These are phyloP conservation scores for Toxotes chatareus DNA, from an alignment of 2,113 vertebrate species.

Conservation along the genomic window DNA sequence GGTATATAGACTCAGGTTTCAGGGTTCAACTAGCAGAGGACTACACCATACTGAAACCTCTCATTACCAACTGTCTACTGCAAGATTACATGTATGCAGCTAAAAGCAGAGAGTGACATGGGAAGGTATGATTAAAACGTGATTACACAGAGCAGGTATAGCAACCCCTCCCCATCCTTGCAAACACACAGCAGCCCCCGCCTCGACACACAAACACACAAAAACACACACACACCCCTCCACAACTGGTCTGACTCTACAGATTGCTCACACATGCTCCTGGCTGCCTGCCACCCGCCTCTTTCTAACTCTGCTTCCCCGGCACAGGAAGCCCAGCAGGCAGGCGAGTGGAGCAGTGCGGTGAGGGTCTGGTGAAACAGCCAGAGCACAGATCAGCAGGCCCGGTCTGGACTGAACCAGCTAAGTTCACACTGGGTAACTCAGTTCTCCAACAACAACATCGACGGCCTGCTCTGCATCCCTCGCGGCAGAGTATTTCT, in stretches of 20 bases:
- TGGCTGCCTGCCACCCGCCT: slow-evolving; percentile 66
- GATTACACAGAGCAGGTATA: slow-evolving; percentile 64
- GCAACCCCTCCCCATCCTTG: slow-evolving; percentile 6
- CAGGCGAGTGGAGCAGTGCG: slow-evolving; percentile 38
- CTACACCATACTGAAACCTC: slow-evolving; percentile 32
- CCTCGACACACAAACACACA: slow-evolving; percentile 20
- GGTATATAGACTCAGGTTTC: not conserved
- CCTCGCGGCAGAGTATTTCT: not conserved
- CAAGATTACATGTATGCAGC: slow-evolving; percentile 43
- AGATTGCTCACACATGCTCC: slow-evolving; percentile 79
- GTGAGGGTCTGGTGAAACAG: slow-evolving; percentile 39
- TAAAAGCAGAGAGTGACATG: slow-evolving; percentile 41
- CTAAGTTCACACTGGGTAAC: slow-evolving; percentile 42
- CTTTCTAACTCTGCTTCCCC: slow-evolving; percentile 37
- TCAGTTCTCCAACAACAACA: slow-evolving; percentile 45
- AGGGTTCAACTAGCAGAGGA: slow-evolving; percentile 4
- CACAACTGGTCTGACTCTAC: slow-evolving; percentile 31
- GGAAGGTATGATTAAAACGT: slow-evolving; percentile 65
- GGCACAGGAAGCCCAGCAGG: slow-evolving; percentile 68
- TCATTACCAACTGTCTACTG: slow-evolving; percentile 20
- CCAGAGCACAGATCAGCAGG: slow-evolving; percentile 41
- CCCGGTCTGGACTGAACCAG: slow-evolving; percentile 43
- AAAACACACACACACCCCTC: slow-evolving; percentile 32
- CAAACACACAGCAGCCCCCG: slow-evolving; percentile 40
- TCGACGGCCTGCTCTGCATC: not conserved